Conservation (phyloP, 2,797 vertebrate genomes). For the Fundulus diaphanus region DNA sequence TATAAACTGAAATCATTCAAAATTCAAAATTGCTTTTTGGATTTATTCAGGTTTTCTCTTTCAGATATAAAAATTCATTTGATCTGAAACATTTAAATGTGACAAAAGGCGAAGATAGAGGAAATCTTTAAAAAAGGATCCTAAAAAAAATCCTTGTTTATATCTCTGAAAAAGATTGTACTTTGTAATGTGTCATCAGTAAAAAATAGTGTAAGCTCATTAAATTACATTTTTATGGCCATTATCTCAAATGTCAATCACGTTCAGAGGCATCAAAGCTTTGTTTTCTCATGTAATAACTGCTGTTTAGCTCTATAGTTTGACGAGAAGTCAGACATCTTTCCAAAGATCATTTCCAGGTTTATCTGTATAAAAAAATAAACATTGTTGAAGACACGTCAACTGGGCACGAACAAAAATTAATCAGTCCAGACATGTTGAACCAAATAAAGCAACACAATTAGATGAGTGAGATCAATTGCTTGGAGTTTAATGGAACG, state of each 20-base stretch:
- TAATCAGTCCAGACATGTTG: slow-evolving; percentile 63
- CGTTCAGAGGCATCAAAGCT: slow-evolving; percentile 6
- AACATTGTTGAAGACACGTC: slow-evolving; percentile 18
- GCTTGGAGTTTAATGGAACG: slow-evolving; percentile 33
- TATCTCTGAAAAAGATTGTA: too few species aligned
- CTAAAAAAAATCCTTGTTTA: too few species aligned
- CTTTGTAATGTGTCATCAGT: too few species aligned
- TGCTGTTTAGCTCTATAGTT: slow-evolving; percentile 1
- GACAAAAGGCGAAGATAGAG: too few species aligned
- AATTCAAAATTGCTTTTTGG: too few species aligned
- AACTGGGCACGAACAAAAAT: slow-evolving; percentile 24
- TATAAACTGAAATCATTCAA: too few species aligned
- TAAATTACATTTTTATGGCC: too few species aligned
- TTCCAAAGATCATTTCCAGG: slow-evolving; percentile 18
- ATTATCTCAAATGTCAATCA: slow-evolving; percentile 26
- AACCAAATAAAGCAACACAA: slow-evolving; percentile 61
- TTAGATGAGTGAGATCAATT: slow-evolving; percentile 59
- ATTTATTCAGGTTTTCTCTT: too few species aligned
- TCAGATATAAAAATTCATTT: too few species aligned
- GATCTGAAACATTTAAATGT: too few species aligned
- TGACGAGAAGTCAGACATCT: not conserved
- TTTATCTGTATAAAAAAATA: not conserved
- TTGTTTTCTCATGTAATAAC: slow-evolving; percentile 15
- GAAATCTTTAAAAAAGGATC: too few species aligned
- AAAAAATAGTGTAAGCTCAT: too few species aligned